A percentile compares a stretch with the other conserved stretches of the same genome.
Conservation (phyloP, 2,888 invertebrate species). For the Scaptodrosophila latifasciaeformis region DNA sequence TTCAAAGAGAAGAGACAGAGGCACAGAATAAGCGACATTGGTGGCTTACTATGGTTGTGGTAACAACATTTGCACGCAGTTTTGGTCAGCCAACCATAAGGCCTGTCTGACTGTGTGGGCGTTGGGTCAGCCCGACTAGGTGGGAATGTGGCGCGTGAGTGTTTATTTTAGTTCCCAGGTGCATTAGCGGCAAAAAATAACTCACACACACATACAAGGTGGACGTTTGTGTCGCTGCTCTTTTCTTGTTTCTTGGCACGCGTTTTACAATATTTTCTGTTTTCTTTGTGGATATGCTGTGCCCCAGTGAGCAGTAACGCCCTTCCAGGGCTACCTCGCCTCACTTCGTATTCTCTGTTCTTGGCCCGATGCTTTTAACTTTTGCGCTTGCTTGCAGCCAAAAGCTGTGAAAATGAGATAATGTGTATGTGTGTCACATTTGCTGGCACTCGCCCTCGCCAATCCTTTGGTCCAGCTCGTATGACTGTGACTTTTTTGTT, state of each 20-base stretch:
- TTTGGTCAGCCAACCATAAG: neutral
- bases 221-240: conserved; percentile 1
- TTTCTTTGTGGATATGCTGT: neutral
- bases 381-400: conserved; percentile 48
- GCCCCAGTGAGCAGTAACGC: neutral
- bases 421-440: conserved; percentile 64
- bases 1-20: neutral
- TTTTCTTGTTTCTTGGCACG: conserved; percentile 2
- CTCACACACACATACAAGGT: too few relatives aligned
- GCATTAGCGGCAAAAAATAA: conserved; percentile 4
- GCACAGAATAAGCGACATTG: conserved; percentile 21
- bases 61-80: conserved; percentile 5
- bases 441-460: conserved; percentile 1
- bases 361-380: conserved; percentile 13
- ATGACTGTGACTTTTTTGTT: neutral
- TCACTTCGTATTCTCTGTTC: neutral
- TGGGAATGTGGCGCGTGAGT: neutral
- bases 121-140: neutral
- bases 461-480: neutral
- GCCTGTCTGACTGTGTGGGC: neutral
- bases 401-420: conserved; percentile 66
- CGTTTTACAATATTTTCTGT: conserved; percentile 2
- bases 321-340: neutral
- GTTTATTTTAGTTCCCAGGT: neutral
- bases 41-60: too few relatives aligned